These are phyloP conservation scores for Muntiacus muntjak DNA, from an alignment of 2,113 vertebrate genomes.

Conservation along the genomic window DNA sequence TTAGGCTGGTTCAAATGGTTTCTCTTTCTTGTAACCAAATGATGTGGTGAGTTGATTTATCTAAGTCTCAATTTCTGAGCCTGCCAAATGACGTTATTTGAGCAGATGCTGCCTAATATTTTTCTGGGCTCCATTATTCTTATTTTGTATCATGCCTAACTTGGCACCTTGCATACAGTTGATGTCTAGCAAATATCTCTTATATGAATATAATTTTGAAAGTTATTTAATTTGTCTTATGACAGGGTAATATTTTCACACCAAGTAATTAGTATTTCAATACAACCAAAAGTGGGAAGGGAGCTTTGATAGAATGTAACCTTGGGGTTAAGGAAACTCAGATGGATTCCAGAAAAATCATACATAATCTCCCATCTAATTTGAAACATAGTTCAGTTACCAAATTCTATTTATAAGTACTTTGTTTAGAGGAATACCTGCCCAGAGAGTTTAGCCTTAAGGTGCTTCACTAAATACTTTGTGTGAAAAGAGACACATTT, in stretches of 20 bases:
- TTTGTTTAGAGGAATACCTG: background rate
- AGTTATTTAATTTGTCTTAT: background rate
- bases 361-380: conserved; percentile 8
- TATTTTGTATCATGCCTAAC: background rate
- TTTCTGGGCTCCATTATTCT: background rate
- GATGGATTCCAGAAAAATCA: conserved; percentile 41
- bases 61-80: background rate
- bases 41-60: background rate
- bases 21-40: background rate
- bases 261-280: background rate
- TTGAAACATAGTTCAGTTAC: background rate
- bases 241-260: background rate
- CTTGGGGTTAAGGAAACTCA: conserved; percentile 30
- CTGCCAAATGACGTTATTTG: background rate
- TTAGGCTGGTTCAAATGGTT: background rate
- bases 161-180: background rate
- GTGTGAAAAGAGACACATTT: background rate
- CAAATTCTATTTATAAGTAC: background rate
- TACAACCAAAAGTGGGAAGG: conserved; percentile 4
- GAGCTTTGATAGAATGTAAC: conserved; percentile 31
- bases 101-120: background rate
- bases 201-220: background rate
- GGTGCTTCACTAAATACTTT: background rate
- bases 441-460: background rate
- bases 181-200: background rate